Evolutionary conservation across 2,797 vertebrate genomes (phyloP), one percentile per base, ranked within the genome.

Genomic region (Arrhamphus sclerolepis): DNA sequence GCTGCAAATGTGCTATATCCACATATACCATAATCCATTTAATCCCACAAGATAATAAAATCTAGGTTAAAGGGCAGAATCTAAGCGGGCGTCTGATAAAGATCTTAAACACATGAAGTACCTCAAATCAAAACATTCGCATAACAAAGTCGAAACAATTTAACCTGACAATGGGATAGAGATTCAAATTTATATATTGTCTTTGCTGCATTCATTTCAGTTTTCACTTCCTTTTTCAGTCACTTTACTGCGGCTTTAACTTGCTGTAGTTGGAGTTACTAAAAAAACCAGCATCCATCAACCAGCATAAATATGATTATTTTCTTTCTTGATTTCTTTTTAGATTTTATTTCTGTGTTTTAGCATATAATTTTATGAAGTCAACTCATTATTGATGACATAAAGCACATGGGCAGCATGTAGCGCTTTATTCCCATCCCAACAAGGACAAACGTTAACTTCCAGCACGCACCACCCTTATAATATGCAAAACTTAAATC

Each of bases 1-100:
- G 22, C 28, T 46, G 9, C 42, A n/a, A n/a, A 59, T 66, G 55
- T 48, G 14, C 22, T 54, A 63, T 70, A 24, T 56, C 6, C 53
- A 54, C 34, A 66, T 71, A 46, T 72, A 72, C n/a, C n/a, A 72
- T 29, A 6, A 42, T 51, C 55, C n/a, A 56, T 29, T 44, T 53
- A 65, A 78, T 1, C 14, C 17, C 2, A 39, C 2, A 31, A 40
- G 62, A 74, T 75, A 73, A 76, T 76, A 80, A 80, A 75, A 57
- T 19, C 11, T 28, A 53, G 9, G 44, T 75, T 24, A 42, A 11
- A 54, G 24, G 21, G 7, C 19, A 39, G 29, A 62, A 57, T 55
- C 26, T 46, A 70, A 38, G 64, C 38, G 53, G 38, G 2, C 10
- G n/a, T 70, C 28, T 2, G 40, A 20, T 70, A 46, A 50, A 48